Base-by-base conservation (phyloP, 2,888 invertebrate species). In the Meiosimyza platycephala region DNA sequence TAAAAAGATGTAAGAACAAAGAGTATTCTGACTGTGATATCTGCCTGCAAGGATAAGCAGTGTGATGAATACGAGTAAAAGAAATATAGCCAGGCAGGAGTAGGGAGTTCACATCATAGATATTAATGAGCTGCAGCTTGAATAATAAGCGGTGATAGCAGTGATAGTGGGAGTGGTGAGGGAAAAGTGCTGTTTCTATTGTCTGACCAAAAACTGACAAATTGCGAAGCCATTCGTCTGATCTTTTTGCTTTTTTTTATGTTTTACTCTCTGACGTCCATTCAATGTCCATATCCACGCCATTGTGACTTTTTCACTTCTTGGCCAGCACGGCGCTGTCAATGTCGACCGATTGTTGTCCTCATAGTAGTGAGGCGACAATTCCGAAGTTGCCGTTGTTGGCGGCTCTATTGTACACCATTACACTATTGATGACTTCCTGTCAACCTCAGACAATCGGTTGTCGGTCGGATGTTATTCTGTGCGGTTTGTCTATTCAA, bases 371-470 rank as follows among this genome's bases (percentile, higher is more conserved):
- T 28, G 28, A 28, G 28, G 77, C 76, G 54, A 28, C 50, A 18
- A 75, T 64, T 75, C 77, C 77, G 76, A 74, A 75, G 73, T 71
- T 67, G 63, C 65, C 48, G 47, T 33, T 50, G 13, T 18, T n/a
- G 51, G 72, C 74, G 78, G 80, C 81, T 81, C 80, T 75, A 78
- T 79, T 82, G 82, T 82, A 81, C 78, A 79, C 79, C 77, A 78
- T 81, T 80, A 81, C 80, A 81, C 83, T 82, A 82, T 83, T 82
- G 82, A 82, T 82, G 82, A 78, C 81, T 82, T 82, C 82, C 83
- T 80, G 82, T 79, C 82, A 79, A 79, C 79, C 79, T 75, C 82
- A 79, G 78, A 76, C 77, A 79, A 81, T 68, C 57, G 68, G 50
- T 59, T 22, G 51, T 64, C 33, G 68, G 33, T 22, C 57, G 48